These are phyloP conservation scores for Jaculus jaculus DNA, from an alignment of 2,113 vertebrate genomes.

Conservation along the genomic window DNA sequence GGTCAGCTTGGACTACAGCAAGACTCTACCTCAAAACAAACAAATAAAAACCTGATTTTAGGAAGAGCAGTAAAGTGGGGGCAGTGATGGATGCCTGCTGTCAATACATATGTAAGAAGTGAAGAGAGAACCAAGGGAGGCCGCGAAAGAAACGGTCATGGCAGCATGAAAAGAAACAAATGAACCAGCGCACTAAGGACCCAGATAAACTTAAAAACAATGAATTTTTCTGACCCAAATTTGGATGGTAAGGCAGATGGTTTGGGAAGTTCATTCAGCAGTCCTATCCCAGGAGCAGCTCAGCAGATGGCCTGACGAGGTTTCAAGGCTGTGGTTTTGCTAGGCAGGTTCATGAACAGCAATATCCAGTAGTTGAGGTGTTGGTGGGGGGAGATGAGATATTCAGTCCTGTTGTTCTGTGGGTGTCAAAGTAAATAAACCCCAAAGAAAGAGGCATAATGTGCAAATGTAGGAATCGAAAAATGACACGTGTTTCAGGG, in stretches of 20 bases:
- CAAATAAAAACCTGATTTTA: too few relatives aligned
- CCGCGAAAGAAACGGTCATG: not conserved
- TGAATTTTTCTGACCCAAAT: not conserved
- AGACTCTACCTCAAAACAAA: too few relatives aligned
- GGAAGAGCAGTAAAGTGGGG: not conserved
- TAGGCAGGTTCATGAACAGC: not conserved
- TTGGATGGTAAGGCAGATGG: too few relatives aligned
- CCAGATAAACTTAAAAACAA: not conserved
- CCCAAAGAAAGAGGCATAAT: not conserved
- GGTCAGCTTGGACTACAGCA: too few relatives aligned
- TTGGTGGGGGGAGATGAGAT: not conserved
- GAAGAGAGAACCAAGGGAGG: constrained; percentile 1
- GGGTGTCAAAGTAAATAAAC: not conserved
- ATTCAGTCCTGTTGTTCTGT: not conserved
- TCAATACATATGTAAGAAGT: not conserved
- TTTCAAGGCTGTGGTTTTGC: not conserved
- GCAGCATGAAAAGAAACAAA: not conserved
- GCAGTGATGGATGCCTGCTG: not conserved
- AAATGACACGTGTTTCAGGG: not conserved
- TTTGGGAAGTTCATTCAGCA: not conserved
- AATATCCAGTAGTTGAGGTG: not conserved
- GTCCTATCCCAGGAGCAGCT: not conserved
- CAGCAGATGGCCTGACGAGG: not conserved
- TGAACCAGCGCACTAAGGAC: not conserved
- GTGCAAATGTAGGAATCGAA: not conserved